Evolutionary conservation across 2,888 invertebrate genomes (phyloP), one percentile per base, ranked within the genome.

Genomic region (Drosophila colorata): DNA sequence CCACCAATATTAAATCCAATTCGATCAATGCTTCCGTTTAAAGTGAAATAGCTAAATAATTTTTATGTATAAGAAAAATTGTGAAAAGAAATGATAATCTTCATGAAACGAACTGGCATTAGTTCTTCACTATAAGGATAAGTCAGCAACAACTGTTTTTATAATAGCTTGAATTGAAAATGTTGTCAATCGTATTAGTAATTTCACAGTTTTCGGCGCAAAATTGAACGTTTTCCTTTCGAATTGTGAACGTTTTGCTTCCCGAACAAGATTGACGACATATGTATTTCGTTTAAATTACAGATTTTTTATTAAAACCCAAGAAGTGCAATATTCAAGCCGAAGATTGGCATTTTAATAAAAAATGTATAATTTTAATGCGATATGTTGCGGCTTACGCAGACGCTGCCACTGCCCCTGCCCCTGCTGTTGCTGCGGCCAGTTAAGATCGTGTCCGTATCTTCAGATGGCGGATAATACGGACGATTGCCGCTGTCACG

Each of bases 321-420:
- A 2, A 9, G 13, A 41, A 0, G 5, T 0, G 13, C 51, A 56
- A 38, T 23, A n/a, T 35, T 37, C 13, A 11, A 23, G 5, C 11
- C 9, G 18, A 40, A n/a, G 11, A 4, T 55, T 13, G 14, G 35
- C 41, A 18, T 20, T 80, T 83, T 69, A 68, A 69, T 64, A 31
- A 58, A 46, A 56, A 84, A 87, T 88, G 65, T 87, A 67, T 88
- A 87, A 87, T 87, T 82, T 76, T 1, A 84, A 73, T 80, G 66
- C 49, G 65, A 53, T 68, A 64, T 49, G 28, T 33, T 40, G 38
- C 43, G 37, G 28, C 28, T 13, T 14, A 33, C 25, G 38, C n/a
- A 40, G 37, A 31, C 7, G 13, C 40, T 59, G 25, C 11, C 38
- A 43, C 8, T 28, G 41, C 53, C 1, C 20, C 8, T 28, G 41